Evolutionary conservation across 2,113 vertebrate species (phyloP), one percentile per base, ranked within the genome.

Genomic region (Thermophis baileyi): DNA sequence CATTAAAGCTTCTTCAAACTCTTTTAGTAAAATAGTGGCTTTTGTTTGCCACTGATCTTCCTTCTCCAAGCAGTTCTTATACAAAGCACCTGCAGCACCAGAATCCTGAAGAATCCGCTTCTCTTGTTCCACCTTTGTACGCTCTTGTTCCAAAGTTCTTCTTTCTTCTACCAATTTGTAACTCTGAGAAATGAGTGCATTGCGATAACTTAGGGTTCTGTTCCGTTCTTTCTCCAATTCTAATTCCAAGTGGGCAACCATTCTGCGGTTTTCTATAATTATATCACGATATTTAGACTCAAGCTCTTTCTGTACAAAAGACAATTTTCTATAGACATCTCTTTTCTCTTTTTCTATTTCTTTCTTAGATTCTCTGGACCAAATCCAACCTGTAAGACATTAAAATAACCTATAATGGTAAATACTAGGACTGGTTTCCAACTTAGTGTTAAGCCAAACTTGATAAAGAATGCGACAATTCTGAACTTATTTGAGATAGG

Each of bases 221-320:
- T 98, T 99, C 51, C 96, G 97, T 40, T 99, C 99, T 97, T 99
- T 99, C 95, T 99, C 99, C 92, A 99, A 97, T 95, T 99, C 98
- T 93, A 99, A 91, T 96, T 99, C 98, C 92, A 99, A 96, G 4
- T 96, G 97, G 88, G 99, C 99, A 0, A 98, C 97, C 0, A 98
- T 95, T 1, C 98, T 98, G 2, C 98, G 98, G 24, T 97, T 98
- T 96, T 99, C 98, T 1, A 97, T 97, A 94, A 99, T 98, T 10
- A 97, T 97, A n/a, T 98, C 98, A 8, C 97, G 96, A 94, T 99
- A 99, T 87, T 97, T 98, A 89, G 97, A 96, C 95, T 99, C 98
- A 89, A 99, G 97, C 46, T 99, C 98, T 40, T 81, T 97, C 60
- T 98, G 97, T 88, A 98, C 95, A 55, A 96, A 95, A 0, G 96